Evolutionary conservation across 2,888 invertebrate species (phyloP).

Genomic region (Catocala sponsa): DNA sequence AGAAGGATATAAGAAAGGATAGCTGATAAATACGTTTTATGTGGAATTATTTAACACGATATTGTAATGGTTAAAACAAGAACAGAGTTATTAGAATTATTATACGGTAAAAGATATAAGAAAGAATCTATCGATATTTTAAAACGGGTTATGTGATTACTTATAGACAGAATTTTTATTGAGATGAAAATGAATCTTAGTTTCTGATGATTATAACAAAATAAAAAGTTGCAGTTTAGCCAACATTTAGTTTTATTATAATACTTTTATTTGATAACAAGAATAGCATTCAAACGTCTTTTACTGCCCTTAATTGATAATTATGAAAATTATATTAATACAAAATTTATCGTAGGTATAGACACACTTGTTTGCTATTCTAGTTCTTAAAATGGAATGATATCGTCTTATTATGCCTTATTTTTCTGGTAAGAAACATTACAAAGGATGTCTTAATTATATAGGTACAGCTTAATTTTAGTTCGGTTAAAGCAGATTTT

Average conservation of each 20-base stretch:
- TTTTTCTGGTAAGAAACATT: conserved; percentile 15
- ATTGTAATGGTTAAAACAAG: conserved; percentile 35
- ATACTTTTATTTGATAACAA: conserved; percentile 23
- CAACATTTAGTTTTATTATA: conserved; percentile 28
- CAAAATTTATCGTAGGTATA: not conserved
- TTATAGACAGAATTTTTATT: conserved; percentile 1
- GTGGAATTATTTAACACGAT: conserved; percentile 23
- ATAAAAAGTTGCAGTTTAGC: conserved; percentile 25
- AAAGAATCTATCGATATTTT: conserved; percentile 25
- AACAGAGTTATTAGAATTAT: conserved; percentile 40
- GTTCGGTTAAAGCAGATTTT: conserved; percentile 40
- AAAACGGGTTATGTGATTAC: conserved; percentile 36
- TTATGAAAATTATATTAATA: no score
- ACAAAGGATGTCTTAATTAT: conserved; percentile 35
- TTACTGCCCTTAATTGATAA: no score
- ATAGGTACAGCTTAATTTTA: conserved; percentile 28
- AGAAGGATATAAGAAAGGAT: conserved; percentile 35
- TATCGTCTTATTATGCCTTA: not conserved
- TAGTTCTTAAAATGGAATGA: conserved; percentile 11
- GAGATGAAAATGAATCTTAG: conserved; percentile 5
- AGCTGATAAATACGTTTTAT: conserved; percentile 39
- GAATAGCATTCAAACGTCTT: conserved; percentile 36
- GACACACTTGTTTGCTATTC: conserved; percentile 27
- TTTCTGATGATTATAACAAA: conserved; percentile 12
- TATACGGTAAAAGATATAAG: conserved; percentile 24